Evolutionary conservation across 2,888 invertebrate genomes (phyloP), one percentile per base, ranked within the genome.

Genomic region (Hymenopus coronatus): DNA sequence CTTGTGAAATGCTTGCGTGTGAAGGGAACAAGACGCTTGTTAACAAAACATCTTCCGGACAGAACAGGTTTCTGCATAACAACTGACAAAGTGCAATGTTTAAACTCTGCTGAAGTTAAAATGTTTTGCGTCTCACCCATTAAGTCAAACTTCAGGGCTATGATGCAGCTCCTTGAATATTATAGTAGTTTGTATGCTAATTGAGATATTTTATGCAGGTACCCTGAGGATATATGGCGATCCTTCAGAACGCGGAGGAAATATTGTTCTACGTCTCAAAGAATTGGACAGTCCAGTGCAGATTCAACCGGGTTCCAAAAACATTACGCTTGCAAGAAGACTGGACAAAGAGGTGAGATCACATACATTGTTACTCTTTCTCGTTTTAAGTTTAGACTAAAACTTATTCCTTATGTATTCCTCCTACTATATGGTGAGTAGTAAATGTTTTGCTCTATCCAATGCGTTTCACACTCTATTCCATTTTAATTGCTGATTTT

Each of bases 201-300:
- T 89, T 90, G 92, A 3, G 6, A 70, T 70, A 20, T 20, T 70
- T 15, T 70, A 4, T 20, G 0, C 92, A 95, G 96, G 96, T 33
- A 94, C 96, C 33, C 93, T 98, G 86, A 96, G 96, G 88, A 96
- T 98, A 87, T 96, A 97, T 92, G 98, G 98, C 0, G 97, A 98
- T 93, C 96, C 98, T 0, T 94, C 96, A 89, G 94, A 95, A 12
- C 94, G 95, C 81, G 93, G 93, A 40, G 98, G 98, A 25, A 97
- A 97, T 93, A 97, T 98, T 89, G 95, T 95, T 87, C 95, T 98
- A 90, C 94, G 96, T 85, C 94, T 98, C 90, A 96, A 97, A 92
- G 97, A 98, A 93, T 94, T 95, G 90, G 96, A 97, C 92, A 96
- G 97, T 89, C 97, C 97, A 0, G 96, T 98, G 82, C 95, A 95